These are phyloP conservation scores for Conchocele bisecta DNA, from an alignment of 2,888 invertebrate genomes.

Conservation along the genomic window DNA sequence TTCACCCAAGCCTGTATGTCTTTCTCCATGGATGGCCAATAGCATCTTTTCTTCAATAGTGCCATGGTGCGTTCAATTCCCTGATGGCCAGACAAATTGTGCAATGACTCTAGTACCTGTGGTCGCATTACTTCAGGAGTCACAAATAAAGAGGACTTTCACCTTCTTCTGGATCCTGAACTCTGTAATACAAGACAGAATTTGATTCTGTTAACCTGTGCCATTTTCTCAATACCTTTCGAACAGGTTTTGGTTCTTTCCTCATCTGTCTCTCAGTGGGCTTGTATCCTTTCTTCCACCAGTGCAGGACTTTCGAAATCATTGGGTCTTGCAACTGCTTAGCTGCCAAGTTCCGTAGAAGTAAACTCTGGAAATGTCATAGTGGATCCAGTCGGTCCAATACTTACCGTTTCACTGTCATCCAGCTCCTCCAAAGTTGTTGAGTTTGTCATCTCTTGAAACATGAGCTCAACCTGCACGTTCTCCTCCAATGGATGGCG, in stretches of 20 bases:
- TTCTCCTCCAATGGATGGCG: too few species aligned
- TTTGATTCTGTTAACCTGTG: neutral
- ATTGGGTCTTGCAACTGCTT: too few species aligned
- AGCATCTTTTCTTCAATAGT: constrained; percentile 42
- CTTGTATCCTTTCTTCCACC: too few species aligned
- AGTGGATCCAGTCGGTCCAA: neutral
- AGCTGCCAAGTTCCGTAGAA: too few species aligned
- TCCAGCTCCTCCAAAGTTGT: too few species aligned
- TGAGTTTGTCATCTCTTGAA: too few species aligned
- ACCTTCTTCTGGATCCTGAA: neutral
- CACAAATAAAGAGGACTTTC: neutral
- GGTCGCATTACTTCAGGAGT: neutral
- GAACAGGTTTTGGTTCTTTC: too few species aligned
- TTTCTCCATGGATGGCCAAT: constrained; percentile 54
- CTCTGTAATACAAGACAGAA: neutral
- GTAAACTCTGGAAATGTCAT: neutral
- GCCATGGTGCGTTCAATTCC: constrained; percentile 40
- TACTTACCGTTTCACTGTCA: too few species aligned
- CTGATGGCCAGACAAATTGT: constrained; percentile 50
- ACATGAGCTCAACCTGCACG: too few species aligned
- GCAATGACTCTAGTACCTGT: neutral
- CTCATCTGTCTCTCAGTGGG: too few species aligned
- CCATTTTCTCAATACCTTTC: neutral
- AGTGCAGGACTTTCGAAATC: too few species aligned
- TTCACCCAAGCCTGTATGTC: constrained; percentile 40